Evolutionary conservation across 2,888 invertebrate genomes (phyloP), one percentile per base, ranked within the genome.

Genomic region (Cecidostiba fungosa): DNA sequence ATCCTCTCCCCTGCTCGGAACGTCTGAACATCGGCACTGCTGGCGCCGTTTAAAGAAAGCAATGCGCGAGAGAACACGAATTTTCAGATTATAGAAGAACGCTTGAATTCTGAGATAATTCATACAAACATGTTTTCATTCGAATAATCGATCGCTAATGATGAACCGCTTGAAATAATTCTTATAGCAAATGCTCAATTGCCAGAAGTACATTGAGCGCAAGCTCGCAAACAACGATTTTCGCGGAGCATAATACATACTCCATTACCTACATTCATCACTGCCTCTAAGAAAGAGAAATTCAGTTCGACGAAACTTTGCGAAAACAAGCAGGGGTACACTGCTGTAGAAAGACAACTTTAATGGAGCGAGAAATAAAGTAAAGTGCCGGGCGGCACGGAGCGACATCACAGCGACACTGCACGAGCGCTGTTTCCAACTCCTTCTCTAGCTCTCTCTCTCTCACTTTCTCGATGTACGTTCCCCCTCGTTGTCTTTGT

Each of bases 321-420:
- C 10, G 43, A 26, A 66, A 78, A 66, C 29, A 78, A 8, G 77
- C 23, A 50, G 32, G n/a, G 70, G 66, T 12, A 39, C 59, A 19
- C 36, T 14, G 80, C 59, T 14, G 50, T 39, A 69, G 32, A 82
- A 36, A 82, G 50, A 77, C 82, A 59, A 76, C 50, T 77, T 83
- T 83, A 83, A 83, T 83, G 59, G 54, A 83, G 77, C 59, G 54
- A 83, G 72, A 83, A 82, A 54, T 77, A 59, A 66, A 43, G 72
- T 29, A 39, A 77, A 76, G 69, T 80, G 50, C 59, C 59, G 19
- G 36, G 19, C 36, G 54, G n/a, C 8, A n/a, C 16, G 14, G 66
- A 2, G 66, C 26, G 66, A 66, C 66, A 66, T 66, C 66, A 6
- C 14, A 14, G 14, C 70, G 32, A 43, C 12, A 12, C 29, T 66